Evolutionary conservation across 2,888 invertebrate genomes (phyloP).

Genomic region (Hirtodrosophila alboralis): DNA sequence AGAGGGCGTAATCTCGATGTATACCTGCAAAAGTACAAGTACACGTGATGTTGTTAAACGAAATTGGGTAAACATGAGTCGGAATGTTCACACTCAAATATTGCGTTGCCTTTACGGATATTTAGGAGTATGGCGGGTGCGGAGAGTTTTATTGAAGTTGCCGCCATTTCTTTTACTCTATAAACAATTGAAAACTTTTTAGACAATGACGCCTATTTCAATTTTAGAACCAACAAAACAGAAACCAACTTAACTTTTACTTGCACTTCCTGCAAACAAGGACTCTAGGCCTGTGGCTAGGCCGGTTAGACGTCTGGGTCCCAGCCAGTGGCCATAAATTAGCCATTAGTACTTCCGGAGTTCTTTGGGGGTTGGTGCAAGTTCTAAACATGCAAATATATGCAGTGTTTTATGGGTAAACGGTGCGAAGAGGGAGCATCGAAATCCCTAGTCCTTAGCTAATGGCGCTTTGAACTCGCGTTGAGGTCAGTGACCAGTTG

Average conservation of each 20-base stretch:
- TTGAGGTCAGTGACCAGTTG: slow-evolving; percentile 72
- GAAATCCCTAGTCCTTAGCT: slow-evolving; percentile 11
- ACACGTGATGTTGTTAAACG: slow-evolving; percentile 44
- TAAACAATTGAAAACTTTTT: slow-evolving; percentile 77
- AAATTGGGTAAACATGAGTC: slow-evolving; percentile 70
- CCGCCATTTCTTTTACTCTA: slow-evolving; percentile 62
- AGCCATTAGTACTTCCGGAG: slow-evolving; percentile 77
- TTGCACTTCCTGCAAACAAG: slow-evolving; percentile 22
- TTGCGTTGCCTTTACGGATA: not conserved
- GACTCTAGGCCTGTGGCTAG: slow-evolving; percentile 54
- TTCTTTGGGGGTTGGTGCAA: slow-evolving; percentile 46
- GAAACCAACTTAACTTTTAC: slow-evolving; percentile 45
- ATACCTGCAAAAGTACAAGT: slow-evolving; percentile 13
- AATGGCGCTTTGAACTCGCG: slow-evolving; percentile 72
- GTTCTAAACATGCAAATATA: slow-evolving; percentile 69
- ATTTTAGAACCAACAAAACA: slow-evolving; percentile 72
- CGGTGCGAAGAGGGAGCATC: slow-evolving; percentile 6
- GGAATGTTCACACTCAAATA: slow-evolving; percentile 42
- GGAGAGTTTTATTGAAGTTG: slow-evolving; percentile 23
- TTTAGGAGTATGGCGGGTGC: not conserved
- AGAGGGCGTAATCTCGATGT: slow-evolving; percentile 32
- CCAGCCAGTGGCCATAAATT: slow-evolving; percentile 79
- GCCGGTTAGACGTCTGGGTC: slow-evolving; percentile 39
- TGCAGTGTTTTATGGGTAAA: slow-evolving; percentile 48
- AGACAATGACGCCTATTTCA: slow-evolving; percentile 77